Conservation (phyloP, 2,797 vertebrate genomes). For the Steatocranus sp. region DNA sequence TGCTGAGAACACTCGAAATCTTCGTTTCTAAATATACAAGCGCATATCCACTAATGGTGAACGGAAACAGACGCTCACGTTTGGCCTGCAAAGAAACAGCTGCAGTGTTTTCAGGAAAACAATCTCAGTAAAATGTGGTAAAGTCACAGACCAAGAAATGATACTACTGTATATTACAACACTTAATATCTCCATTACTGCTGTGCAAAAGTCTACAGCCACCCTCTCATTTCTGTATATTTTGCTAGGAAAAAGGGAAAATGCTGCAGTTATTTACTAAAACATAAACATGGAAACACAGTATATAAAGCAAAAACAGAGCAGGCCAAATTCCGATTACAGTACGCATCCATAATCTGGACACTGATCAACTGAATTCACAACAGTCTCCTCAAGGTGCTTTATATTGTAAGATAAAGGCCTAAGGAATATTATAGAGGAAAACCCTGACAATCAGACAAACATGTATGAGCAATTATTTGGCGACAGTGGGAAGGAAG, state of each 20-base stretch:
- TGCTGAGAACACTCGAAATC: constrained; percentile 54
- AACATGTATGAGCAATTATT: background rate
- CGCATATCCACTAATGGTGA: constrained; percentile 33
- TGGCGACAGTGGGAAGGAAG: background rate
- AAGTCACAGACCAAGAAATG: background rate
- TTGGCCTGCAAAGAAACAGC: constrained; percentile 39
- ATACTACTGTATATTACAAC: background rate
- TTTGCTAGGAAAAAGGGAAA: background rate
- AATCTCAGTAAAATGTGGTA: background rate
- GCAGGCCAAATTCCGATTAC: background rate
- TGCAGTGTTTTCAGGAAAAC: constrained; percentile 1
- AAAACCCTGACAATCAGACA: background rate
- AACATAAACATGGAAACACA: background rate
- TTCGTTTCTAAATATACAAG: constrained; percentile 57
- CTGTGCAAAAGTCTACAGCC: background rate
- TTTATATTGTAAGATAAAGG: background rate
- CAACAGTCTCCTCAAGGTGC: rapidly evolving
- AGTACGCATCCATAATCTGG: background rate
- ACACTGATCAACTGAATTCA: background rate
- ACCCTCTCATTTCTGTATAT: background rate
- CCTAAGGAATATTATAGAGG: background rate
- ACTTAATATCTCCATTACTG: background rate
- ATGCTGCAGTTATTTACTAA: background rate
- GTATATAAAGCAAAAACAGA: background rate
- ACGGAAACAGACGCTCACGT: constrained; percentile 26